Conservation (phyloP, 1,140 invertebrate species). For the Drosophila sechellia region DNA sequence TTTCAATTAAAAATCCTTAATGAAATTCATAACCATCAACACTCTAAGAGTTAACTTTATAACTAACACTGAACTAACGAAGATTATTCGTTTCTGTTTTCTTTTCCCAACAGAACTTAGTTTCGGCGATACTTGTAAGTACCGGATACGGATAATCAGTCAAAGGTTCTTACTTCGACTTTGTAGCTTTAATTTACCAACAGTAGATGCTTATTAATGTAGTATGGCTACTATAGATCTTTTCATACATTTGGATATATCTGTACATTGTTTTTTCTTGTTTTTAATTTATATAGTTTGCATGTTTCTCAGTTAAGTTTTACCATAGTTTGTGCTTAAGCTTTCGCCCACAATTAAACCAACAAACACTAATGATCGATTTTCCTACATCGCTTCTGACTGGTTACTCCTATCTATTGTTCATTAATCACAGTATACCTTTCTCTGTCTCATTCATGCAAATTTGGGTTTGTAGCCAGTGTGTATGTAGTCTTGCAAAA, state of each 20-base stretch:
- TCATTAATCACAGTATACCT: neutral
- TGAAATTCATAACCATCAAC: neutral
- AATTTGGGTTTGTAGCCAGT: conserved; percentile 5
- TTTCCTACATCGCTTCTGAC: neutral
- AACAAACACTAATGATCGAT: conserved; percentile 2
- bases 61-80: conserved; percentile 56
- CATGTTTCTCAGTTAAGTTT: conserved; percentile 13
- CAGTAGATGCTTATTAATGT: conserved; percentile 1
- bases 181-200: conserved; percentile 1
- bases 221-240: conserved; percentile 1
- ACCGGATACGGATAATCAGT: conserved; percentile 43
- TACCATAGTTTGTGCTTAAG: conserved; percentile 18
- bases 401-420: conserved; percentile 3
- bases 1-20: neutral
- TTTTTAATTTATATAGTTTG: conserved; percentile 17
- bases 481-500: neutral
- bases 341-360: neutral
- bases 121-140: conserved; percentile 84
- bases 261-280: conserved; percentile 35
- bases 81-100: conserved; percentile 44
- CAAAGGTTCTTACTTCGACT: neutral
- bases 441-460: conserved; percentile 25
- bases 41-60: conserved; percentile 23
- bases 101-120: conserved; percentile 78
- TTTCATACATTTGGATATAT: too few relatives aligned